Evolutionary conservation across 2,797 vertebrate genomes (phyloP), one percentile per base, ranked within the genome.

Genomic region (Catamblyrhynchus diadema): DNA sequence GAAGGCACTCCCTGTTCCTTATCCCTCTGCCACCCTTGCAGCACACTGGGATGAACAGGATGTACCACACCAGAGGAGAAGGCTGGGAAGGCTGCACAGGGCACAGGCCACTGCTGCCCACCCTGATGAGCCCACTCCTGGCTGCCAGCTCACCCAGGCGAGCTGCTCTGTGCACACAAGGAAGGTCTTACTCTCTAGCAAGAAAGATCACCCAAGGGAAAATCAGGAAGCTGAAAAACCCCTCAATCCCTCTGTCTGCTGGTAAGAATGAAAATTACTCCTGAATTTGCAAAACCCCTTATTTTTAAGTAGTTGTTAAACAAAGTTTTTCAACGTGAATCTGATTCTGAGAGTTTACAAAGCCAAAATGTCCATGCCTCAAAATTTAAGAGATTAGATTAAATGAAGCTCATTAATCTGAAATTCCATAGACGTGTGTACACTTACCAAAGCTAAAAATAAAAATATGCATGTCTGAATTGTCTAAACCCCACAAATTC

Each of bases 291-390:
- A 74, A 67, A 77, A 21, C 78, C n/a, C 0, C 6, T 27, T 35
- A 22, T 50, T 71, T 94, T 78, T 30, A 72, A 57, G 57, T 44
- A 83, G 33, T 57, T 74, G 77, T 54, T 82, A 88, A 91, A 81
- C 32, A 59, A 86, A 78, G 39, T 24, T 78, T 64, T 78, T 90
- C 23, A 54, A 78, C 44, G 28, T 71, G 35, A 83, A 57, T 64
- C 37, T 39, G 25, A 74, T 64, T 51, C 53, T 54, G 18, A n/a
- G 42, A 85, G 65, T 37, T 65, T 1, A 1, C 47, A 81, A 74
- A 91, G 57, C 0, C 30, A 88, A 75, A 94, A 54, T 14, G n/a
- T 6, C 33, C 60, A 16, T 19, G 22, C 42, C 35, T 74, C 61
- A 86, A 92, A 67, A 71, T 30, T 18, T 59, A 70, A 80, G 60